A percentile compares a stretch with the other conserved stretches of the same genome.
phyloP scores from a whole-genome alignment of 2,888 invertebrate genomes.

The Tachina fera region DNA sequence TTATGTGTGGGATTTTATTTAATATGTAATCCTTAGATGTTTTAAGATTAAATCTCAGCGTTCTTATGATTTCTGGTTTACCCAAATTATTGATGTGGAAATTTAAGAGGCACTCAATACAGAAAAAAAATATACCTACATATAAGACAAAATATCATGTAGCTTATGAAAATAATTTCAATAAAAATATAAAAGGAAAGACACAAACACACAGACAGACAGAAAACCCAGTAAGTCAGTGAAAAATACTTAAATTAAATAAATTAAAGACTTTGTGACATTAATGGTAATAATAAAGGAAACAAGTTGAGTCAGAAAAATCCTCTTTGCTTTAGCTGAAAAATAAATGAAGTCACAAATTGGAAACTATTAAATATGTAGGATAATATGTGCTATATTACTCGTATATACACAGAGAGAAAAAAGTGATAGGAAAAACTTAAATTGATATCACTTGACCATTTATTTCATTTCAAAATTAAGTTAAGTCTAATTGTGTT shows the following conservation, averaged over 20 bases:
- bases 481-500: too few species aligned
- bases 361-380: not conserved
- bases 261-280: constrained; percentile 36
- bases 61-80: constrained; percentile 57
- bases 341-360: not conserved
- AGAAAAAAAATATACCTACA: too few species aligned
- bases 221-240: not conserved
- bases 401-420: not conserved
- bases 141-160: constrained; percentile 2
- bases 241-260: constrained; percentile 18
- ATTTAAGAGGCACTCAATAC: constrained; percentile 35
- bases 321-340: not conserved
- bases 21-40: constrained; percentile 53
- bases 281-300: constrained; percentile 6
- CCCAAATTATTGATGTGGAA: constrained; percentile 65
- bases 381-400: not conserved
- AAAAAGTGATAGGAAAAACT: too few species aligned
- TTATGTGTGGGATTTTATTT: constrained; percentile 28
- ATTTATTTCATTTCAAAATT: too few species aligned
- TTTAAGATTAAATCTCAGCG: constrained; percentile 59
- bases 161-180: constrained; percentile 38
- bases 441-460: too few species aligned
- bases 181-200: constrained; percentile 30
- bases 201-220: not conserved
- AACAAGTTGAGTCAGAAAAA: constrained; percentile 13